These are phyloP conservation scores for Rhopilema esculentum DNA, from an alignment of 30 jellyfish, hydroid and myxozoan species.

Conservation along the genomic window DNA sequence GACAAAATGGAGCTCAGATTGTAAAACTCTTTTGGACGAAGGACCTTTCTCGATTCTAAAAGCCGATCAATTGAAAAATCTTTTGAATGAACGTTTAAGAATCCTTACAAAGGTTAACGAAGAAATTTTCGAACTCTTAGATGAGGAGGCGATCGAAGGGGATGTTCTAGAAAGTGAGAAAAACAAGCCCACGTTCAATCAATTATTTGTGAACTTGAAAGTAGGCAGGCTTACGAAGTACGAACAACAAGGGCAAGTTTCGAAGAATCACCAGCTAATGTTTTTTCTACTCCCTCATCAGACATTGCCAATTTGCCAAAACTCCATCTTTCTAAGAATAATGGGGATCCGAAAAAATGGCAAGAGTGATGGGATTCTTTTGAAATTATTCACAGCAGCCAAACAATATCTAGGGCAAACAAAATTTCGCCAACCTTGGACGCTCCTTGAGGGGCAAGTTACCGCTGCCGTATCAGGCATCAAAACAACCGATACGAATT, in stretches of 20 bases:
- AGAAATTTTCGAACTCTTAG: conserved; percentile 18
- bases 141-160: conserved; percentile 21
- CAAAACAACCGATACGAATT: conserved; percentile 17
- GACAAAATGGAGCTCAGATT: background rate
- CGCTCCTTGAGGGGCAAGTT: conserved; percentile 24
- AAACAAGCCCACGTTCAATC: conserved; percentile 17
- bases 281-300: too few relatives aligned
- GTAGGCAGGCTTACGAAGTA: conserved; percentile 1
- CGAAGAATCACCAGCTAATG: too few relatives aligned
- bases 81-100: background rate
- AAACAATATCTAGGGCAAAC: background rate
- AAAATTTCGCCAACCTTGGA: conserved; percentile 7
- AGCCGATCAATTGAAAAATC: background rate
- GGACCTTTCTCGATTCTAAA: background rate
- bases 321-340: conserved; percentile 13
- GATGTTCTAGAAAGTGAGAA: conserved; percentile 20
- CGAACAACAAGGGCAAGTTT: too few relatives aligned
- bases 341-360: conserved; percentile 34
- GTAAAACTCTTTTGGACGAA: background rate
- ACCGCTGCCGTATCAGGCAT: conserved; percentile 28
- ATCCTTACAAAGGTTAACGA: conserved; percentile 5
- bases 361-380: conserved; percentile 57
- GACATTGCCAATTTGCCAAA: conserved; percentile 47
- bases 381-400: background rate
- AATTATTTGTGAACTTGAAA: background rate